Base-by-base conservation (phyloP, 1,140 invertebrate species). In the Scaptomyza hsui region DNA sequence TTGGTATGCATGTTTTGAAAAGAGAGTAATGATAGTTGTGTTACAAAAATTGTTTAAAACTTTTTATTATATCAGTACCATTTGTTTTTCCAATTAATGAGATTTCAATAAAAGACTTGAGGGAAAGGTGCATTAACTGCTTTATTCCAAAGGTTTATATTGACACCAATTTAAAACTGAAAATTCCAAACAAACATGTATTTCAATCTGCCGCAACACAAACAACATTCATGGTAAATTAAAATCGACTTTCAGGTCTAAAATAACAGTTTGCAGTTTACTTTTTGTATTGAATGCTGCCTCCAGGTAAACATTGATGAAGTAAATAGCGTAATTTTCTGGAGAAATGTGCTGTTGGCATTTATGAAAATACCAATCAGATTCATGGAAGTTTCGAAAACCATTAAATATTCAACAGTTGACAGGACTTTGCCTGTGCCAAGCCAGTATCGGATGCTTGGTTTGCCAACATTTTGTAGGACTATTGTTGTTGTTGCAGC, bases 1-100 rank as follows among this genome's bases (percentile, higher is more conserved):
- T 15, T 9, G 35, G 21, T 60, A 76, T 29, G 39, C 45, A 63
- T 42, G 26, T 37, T 26, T 44, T 62, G 29, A 55, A 44, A 45
- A 7, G 18, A 12, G 12, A n/a, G n/a, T n/a, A 37, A n/a, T n/a
- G n/a, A n/a, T n/a, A n/a, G n/a, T n/a, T n/a, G n/a, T n/a, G n/a
- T n/a, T n/a, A n/a, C n/a, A 10, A 3, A 32, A 32, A 3, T 32
- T 32, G 29, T 12, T 37, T 1, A 3, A 5, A n/a, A 4, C 12
- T 37, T 37, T n/a, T n/a, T 12, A 37, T 37, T 37, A 3, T 9
- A n/a, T 29, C 7, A 29, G 9, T 29, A 9, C 5, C 26, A 29
- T 6, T n/a, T 37, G n/a, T n/a, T 37, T 37, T 4, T n/a, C n/a
- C n/a, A n/a, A n/a, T n/a, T n/a, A n/a, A n/a, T n/a, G n/a, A n/a